Base-by-base conservation (phyloP, 2,113 vertebrate genomes). In the Seriola aureovittata region DNA sequence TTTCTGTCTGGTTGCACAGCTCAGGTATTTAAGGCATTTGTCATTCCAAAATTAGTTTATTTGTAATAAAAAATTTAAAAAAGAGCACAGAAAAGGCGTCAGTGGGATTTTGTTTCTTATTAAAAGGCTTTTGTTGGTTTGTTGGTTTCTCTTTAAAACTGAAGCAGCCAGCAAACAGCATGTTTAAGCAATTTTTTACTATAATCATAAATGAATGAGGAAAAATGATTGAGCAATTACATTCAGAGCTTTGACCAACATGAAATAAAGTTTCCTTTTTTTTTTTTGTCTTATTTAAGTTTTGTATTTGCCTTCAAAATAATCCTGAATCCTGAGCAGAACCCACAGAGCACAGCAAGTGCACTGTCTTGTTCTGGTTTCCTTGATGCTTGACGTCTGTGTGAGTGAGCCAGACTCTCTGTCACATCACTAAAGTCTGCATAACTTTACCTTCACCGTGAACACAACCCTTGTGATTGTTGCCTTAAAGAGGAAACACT, bases 401-500 rank as follows among this genome's bases (percentile, higher is more conserved):
- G 63, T 46, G 44, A 74, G 80, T 65, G 71, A 75, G 71, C 75
- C 80, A 46, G 25, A 16, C 36, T 75, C 64, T 40, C 65, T 42
- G 67, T 80, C 75, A 77, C 62, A 85, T 81, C 75, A 70, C 57
- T 59, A 78, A 76, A 63, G 64, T 75, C 74, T 79, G 48, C 12
- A 21, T 29, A 65, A 81, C 58, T 55, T 73, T 69, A 58, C 29
- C 67, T 69, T 77, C 16, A 72, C 60, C 75, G 23, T 36, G 79
- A 78, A 54, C 70, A 52, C 42, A 79, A 72, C 1, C 67, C 79
- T 71, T 52, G 40, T 3, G 78, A 75, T 82, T 38, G 73, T 46
- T 78, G 79, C 70, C 74, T 82, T 82, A 80, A 76, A 85, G 71
- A 72, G 55, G 75, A 78, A 78, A 69, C 74, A 78, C 58, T 7